Conservation (phyloP, 2,888 invertebrate species). For the Scaptomyza caliginosa region DNA sequence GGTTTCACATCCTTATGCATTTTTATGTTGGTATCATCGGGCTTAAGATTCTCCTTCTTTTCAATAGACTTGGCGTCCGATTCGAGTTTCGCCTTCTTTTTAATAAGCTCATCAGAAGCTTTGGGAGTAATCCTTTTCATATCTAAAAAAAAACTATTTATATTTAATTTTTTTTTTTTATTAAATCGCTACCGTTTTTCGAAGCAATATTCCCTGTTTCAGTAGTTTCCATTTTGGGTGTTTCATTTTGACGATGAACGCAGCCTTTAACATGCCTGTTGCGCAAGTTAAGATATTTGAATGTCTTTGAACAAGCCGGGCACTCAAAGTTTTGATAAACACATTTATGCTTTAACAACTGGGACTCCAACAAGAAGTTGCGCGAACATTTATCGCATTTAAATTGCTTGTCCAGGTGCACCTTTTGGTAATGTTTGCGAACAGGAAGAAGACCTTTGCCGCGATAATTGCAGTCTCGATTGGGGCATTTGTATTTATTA, state of each 20-base stretch:
- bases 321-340: neutral
- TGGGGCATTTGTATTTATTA: slow-evolving; percentile 29
- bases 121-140: neutral
- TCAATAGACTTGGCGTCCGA: neutral
- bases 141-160: neutral
- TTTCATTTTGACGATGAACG: neutral
- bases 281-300: neutral
- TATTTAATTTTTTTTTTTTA: neutral
- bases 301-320: neutral
- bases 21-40: no score
- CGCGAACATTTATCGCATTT: slow-evolving; percentile 17
- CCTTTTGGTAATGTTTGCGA: slow-evolving; percentile 36
- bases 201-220: no score
- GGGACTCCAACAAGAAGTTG: neutral
- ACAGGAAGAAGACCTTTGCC: neutral
- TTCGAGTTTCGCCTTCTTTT: neutral
- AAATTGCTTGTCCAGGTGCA: slow-evolving; percentile 28
- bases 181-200: neutral
- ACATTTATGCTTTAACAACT: slow-evolving; percentile 22
- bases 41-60: neutral
- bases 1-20: neutral
- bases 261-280: slow-evolving; percentile 21
- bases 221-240: neutral
- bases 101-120: neutral
- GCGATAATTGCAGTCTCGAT: neutral